phyloP scores from a whole-genome alignment of 2,888 invertebrate species.

The Drosophila yooni region DNA sequence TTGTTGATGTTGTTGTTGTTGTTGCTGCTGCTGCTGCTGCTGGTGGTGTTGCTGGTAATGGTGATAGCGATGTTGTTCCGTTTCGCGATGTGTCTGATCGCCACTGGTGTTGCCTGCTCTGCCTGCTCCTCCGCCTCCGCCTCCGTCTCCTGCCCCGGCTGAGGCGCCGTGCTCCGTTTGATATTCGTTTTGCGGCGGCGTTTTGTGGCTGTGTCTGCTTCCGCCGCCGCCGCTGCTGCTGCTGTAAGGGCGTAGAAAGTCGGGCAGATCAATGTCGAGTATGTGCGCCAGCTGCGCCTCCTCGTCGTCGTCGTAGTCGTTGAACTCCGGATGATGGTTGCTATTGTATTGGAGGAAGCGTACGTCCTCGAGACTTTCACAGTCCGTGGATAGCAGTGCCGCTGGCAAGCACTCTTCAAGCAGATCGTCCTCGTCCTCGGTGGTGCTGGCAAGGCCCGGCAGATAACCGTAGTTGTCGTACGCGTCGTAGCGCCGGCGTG shows the following conservation, averaged over 20 bases:
- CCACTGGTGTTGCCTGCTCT: conserved; percentile 14
- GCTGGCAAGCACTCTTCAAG: conserved; percentile 70
- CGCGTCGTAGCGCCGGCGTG: conserved; percentile 71
- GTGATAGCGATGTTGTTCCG: conserved; percentile 66
- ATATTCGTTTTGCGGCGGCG: conserved; percentile 74
- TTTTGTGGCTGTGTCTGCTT: conserved; percentile 77
- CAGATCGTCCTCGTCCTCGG: conserved; percentile 67
- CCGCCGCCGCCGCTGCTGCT: conserved; percentile 69
- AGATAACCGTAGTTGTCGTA: conserved; percentile 76
- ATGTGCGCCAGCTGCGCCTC: conserved; percentile 74
- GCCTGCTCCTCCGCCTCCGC: conserved; percentile 35
- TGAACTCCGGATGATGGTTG: conserved; percentile 48
- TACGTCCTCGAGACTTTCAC: conserved; percentile 71
- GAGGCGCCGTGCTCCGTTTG: conserved; percentile 76
- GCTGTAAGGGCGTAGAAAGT: conserved; percentile 74
- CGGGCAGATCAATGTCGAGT: conserved; percentile 71
- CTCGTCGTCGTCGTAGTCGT: conserved; percentile 71
- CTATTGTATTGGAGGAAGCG: conserved; percentile 65
- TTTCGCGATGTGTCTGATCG: conserved; percentile 46
- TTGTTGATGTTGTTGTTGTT: conserved; percentile 49
- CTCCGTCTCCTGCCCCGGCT: conserved; percentile 61
- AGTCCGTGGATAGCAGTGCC: conserved; percentile 69
- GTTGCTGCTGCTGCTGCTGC: conserved; percentile 45
- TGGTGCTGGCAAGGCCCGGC: conserved; percentile 73
- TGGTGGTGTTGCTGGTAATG: conserved; percentile 55